Evolutionary conservation across 2,888 invertebrate genomes (phyloP), one percentile per base, ranked within the genome.

Genomic region (Chloroclysta siterata): DNA sequence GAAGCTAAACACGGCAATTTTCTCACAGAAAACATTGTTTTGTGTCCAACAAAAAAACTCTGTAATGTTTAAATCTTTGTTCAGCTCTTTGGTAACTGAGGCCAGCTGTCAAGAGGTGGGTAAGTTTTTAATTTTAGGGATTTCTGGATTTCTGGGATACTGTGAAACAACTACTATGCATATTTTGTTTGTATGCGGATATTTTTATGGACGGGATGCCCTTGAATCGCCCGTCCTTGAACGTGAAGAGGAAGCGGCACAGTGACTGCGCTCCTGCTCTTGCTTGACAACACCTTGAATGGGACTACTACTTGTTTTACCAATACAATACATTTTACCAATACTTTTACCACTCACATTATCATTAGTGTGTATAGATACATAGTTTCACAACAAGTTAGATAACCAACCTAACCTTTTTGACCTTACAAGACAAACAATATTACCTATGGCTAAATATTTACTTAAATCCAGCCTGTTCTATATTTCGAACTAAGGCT

Each of bases 81-180:
- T 89, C 81, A 92, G 93, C 87, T 93, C 93, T 89, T 87, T 95
- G 84, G 88, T 95, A 83, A 92, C 94, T 84, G 93, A 94, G 89
- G 95, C 95, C 88, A 94, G 94, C 92, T 95, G 95, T 94, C 95
- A 95, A 95, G 95, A 96, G 96, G 96, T 96, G 93, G 95, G 95
- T 95, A 95, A 95, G 95, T 95, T 93, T 91, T 85, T 79, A 66
- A 72, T 70, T 65, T 72, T 63, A 69, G 54, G 65, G 47, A 56
- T 64, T 56, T 1, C 13, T 10, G 13, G 33, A 36, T 51, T 39
- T 33, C 36, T 28, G 8, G 39, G n/a, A 51, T 15, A 17, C 14
- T 17, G 17, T 28, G 41, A 22, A 33, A 46, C 13, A n/a, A 36
- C 28, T 6, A 22, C n/a, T 42, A 50, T 17, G 33, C n/a, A 36